A percentile compares a stretch with the other conserved stretches of the same genome.
phyloP scores from a whole-genome alignment of 2,113 vertebrate genomes.

The Phoenicopterus ruber region DNA sequence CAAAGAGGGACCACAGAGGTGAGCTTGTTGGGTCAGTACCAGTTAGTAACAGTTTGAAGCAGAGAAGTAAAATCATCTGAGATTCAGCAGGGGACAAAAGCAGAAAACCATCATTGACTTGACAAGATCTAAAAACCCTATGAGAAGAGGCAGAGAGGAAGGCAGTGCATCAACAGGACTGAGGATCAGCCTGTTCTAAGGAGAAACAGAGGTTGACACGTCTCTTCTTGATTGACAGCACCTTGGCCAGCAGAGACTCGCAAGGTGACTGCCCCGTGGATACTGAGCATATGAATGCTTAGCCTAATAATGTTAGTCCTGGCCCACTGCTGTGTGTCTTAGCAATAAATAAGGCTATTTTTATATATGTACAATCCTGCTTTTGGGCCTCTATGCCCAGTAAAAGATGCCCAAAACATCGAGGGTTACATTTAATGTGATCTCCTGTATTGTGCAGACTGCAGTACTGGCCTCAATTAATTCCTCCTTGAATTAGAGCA shows the following conservation, averaged over 20 bases:
- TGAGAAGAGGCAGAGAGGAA: background rate
- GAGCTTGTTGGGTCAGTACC: background rate
- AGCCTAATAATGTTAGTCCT: slow-evolving; percentile 10
- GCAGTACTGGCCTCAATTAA: background rate
- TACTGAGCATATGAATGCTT: slow-evolving; percentile 29
- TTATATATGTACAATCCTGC: background rate
- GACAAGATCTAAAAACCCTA: background rate
- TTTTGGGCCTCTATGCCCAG: background rate
- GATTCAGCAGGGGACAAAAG: background rate
- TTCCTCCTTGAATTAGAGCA: background rate
- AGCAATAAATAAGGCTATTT: background rate
- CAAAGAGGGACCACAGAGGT: background rate
- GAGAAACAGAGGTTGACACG: background rate
- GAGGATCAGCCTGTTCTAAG: background rate
- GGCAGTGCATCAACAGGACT: background rate
- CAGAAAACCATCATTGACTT: background rate
- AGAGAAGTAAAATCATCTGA: background rate
- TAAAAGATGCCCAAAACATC: background rate
- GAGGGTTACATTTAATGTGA: background rate
- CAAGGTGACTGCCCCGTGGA: slow-evolving; percentile 12
- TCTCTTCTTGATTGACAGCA: slow-evolving; percentile 15
- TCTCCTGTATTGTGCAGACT: background rate
- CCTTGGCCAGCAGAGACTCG: background rate
- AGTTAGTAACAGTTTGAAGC: background rate
- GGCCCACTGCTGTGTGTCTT: background rate